Conservation (phyloP, 2,888 invertebrate genomes). For the Strigamia maritima region DNA sequence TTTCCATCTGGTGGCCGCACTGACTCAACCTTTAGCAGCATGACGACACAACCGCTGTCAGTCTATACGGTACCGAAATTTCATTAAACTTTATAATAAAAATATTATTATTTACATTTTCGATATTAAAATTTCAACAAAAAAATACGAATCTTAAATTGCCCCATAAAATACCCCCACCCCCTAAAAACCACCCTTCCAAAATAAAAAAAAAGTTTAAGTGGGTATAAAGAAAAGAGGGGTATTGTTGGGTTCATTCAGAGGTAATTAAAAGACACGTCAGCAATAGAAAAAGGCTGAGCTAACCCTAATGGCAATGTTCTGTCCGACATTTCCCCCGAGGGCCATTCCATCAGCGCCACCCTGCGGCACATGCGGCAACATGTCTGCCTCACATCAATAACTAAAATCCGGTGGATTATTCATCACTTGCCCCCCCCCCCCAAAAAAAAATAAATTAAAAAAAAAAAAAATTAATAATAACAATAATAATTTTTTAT, state of each 20-base stretch:
- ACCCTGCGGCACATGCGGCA: constrained; percentile 20
- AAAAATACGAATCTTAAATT: no score
- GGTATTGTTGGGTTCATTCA: neutral
- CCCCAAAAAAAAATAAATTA: no score
- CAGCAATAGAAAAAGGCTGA: constrained; percentile 23
- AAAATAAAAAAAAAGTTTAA: neutral
- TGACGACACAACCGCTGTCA: no score
- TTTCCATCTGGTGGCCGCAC: no score
- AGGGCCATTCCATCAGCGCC: constrained; percentile 17
- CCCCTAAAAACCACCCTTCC: neutral
- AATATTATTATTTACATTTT: no score
- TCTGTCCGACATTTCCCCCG: constrained; percentile 35
- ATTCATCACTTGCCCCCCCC: neutral
- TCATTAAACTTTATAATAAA: no score
- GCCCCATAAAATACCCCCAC: no score
- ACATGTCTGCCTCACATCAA: constrained; percentile 11
- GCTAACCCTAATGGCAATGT: constrained; percentile 33
- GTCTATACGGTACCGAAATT: no score
- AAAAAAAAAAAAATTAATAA: no score
- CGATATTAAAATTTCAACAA: no score
- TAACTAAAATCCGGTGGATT: neutral
- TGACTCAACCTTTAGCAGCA: no score
- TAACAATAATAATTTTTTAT: no score
- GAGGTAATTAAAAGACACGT: constrained; percentile 20
- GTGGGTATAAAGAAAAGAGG: neutral